Percentiles rank a stretch among this genome's conserved stretches.
Evolutionary conservation across 2,888 invertebrate genomes (phyloP).

Genomic region (Hydriomena furcata): DNA sequence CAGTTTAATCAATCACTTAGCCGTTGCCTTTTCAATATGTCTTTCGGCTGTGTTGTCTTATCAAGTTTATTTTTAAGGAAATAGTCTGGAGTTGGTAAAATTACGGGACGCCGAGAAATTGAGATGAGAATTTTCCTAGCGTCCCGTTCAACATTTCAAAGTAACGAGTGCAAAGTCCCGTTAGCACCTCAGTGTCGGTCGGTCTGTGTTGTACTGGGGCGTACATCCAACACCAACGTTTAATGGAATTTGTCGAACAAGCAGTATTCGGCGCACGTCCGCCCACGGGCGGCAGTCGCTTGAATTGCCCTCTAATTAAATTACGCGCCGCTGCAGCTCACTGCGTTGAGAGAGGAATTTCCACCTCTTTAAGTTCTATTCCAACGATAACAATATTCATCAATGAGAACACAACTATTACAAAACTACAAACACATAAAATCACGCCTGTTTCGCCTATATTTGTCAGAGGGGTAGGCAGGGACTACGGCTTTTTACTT

Average conservation of each 20-base stretch:
- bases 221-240: slow-evolving; percentile 44
- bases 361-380: slow-evolving; percentile 32
- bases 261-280: slow-evolving; percentile 73
- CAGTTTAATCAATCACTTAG: slow-evolving; percentile 68
- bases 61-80: slow-evolving; percentile 44
- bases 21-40: slow-evolving; percentile 61
- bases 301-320: slow-evolving; percentile 76
- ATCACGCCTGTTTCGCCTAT: no score
- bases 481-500: no score
- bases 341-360: slow-evolving; percentile 48
- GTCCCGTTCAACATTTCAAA: slow-evolving; percentile 24
- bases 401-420: neutral
- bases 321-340: slow-evolving; percentile 61
- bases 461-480: no score
- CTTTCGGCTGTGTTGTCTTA: slow-evolving; percentile 45
- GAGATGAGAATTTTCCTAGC: slow-evolving; percentile 32
- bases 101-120: slow-evolving; percentile 24
- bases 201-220: slow-evolving; percentile 12
- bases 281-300: slow-evolving; percentile 50
- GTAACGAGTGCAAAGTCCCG: slow-evolving; percentile 36
- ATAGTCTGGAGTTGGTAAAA: slow-evolving; percentile 30
- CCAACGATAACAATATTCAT: slow-evolving; percentile 28
- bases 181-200: slow-evolving; percentile 38
- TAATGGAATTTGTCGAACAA: slow-evolving; percentile 69
- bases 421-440: neutral